A percentile compares a stretch with the other conserved stretches of the same genome.
These are phyloP conservation scores for Lasioglossum vierecki DNA, from an alignment of 2,888 invertebrate species.

Conservation along the genomic window DNA sequence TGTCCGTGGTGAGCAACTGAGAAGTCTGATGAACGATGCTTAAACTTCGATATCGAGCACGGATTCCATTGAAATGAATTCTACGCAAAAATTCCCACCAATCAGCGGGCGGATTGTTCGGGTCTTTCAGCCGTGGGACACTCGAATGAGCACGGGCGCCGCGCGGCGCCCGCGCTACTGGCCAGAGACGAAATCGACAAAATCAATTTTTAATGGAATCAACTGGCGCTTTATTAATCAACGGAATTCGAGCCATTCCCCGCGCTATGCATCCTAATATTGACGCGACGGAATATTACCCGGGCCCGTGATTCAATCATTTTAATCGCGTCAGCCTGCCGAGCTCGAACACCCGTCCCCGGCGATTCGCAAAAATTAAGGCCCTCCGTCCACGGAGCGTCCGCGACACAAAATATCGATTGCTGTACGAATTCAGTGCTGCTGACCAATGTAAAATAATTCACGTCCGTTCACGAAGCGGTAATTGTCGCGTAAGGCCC, in stretches of 20 bases:
- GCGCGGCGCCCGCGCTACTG: not conserved
- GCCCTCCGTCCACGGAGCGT: too few relatives aligned
- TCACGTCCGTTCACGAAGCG: too few relatives aligned
- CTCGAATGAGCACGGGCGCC: not conserved
- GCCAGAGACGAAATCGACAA: conserved; percentile 29
- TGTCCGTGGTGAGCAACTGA: not conserved
- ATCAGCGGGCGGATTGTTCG: conserved; percentile 29
- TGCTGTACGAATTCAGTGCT: too few relatives aligned
- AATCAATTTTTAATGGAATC: conserved; percentile 48
- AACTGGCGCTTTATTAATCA: conserved; percentile 41
- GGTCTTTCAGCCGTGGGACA: not conserved
- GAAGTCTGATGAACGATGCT: not conserved
- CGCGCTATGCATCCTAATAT: conserved; percentile 22
- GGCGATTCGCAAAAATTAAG: conserved; percentile 36
- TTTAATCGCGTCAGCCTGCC: conserved; percentile 34
- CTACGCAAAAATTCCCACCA: conserved; percentile 33
- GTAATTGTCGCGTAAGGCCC: too few relatives aligned
- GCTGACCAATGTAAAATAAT: too few relatives aligned
- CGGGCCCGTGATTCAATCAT: conserved; percentile 37
- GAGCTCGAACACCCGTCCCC: not conserved
- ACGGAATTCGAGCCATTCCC: conserved; percentile 19
- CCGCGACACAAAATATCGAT: too few relatives aligned
- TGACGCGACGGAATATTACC: conserved; percentile 24
- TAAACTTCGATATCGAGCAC: not conserved
- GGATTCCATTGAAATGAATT: conserved; percentile 38